These are phyloP conservation scores for Heteromormyrus szaboi DNA, from an alignment of 2,797 vertebrate genomes.

Conservation along the genomic window DNA sequence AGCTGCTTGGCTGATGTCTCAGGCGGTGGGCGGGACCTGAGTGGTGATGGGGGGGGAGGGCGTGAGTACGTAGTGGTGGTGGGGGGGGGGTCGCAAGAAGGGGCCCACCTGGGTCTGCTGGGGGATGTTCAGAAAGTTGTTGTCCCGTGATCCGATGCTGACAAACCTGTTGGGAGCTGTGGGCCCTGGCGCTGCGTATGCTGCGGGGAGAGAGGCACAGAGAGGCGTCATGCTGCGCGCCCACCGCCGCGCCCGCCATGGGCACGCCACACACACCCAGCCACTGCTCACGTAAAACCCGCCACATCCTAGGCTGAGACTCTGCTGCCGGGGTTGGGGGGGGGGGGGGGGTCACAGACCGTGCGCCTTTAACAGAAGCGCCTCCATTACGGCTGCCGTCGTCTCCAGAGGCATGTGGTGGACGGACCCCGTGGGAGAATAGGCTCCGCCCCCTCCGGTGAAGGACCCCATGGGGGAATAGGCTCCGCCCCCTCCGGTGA, in stretches of 20 bases:
- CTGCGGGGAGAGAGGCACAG: constrained; percentile 51
- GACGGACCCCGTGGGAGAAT: background rate
- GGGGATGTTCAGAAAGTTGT: constrained; percentile 96
- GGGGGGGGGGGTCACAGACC: background rate
- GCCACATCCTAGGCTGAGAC: background rate
- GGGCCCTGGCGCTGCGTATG: constrained; percentile 94
- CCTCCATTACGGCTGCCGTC: background rate
- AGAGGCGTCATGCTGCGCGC: constrained; percentile 13
- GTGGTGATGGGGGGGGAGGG: background rate
- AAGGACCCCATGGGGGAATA: too few species aligned
- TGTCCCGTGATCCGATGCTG: constrained; percentile 97
- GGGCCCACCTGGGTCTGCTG: constrained; percentile 92
- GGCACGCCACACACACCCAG: background rate
- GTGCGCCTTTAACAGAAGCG: background rate
- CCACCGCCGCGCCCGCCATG: background rate
- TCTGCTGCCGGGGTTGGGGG: background rate
- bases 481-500: too few species aligned
- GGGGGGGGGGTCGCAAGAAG: constrained; percentile 72
- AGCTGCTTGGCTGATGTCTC: background rate
- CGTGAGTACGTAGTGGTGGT: constrained; percentile 31
- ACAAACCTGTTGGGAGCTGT: constrained; percentile 97
- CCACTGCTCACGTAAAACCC: background rate
- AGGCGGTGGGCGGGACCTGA: background rate
- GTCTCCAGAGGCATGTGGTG: background rate
- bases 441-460: background rate